These are phyloP conservation scores for Miltochrista miniata DNA, from an alignment of 2,888 invertebrate species.

Conservation along the genomic window DNA sequence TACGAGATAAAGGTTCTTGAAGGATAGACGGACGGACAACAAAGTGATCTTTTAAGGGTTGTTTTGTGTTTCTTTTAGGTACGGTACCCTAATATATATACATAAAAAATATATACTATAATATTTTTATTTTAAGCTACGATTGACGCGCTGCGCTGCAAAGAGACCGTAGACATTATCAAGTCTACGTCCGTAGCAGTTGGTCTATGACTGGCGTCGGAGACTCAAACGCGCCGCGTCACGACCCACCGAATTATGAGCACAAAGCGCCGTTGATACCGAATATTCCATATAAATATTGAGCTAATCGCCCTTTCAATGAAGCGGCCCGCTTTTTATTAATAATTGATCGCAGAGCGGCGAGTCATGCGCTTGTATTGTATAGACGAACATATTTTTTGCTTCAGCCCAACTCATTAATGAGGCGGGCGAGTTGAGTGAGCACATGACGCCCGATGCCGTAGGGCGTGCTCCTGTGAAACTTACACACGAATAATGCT, in stretches of 20 bases:
- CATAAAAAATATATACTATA: too few species aligned
- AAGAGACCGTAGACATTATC: conserved; percentile 14
- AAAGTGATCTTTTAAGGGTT: too few species aligned
- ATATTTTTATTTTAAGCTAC: not conserved
- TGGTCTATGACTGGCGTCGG: conserved; percentile 68
- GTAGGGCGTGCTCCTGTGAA: conserved; percentile 53
- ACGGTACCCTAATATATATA: too few species aligned
- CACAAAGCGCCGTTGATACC: conserved; percentile 83
- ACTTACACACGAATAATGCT: conserved; percentile 67
- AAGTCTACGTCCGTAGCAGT: conserved; percentile 54
- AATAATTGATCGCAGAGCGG: conserved; percentile 81
- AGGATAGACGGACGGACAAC: too few species aligned
- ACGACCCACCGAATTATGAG: conserved; percentile 81
- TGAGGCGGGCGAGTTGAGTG: conserved; percentile 45
- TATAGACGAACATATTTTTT: conserved; percentile 77
- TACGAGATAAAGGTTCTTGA: too few species aligned
- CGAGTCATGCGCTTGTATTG: conserved; percentile 82
- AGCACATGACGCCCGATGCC: conserved; percentile 62
- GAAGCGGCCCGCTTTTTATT: conserved; percentile 83
- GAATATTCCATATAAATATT: conserved; percentile 84
- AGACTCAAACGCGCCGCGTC: conserved; percentile 76
- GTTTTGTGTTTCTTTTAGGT: too few species aligned
- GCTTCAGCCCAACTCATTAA: conserved; percentile 75
- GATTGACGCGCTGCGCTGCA: too few species aligned
- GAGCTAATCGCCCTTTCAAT: conserved; percentile 84